Conservation (phyloP, 2,888 invertebrate genomes). For the Melolontha melolontha region DNA sequence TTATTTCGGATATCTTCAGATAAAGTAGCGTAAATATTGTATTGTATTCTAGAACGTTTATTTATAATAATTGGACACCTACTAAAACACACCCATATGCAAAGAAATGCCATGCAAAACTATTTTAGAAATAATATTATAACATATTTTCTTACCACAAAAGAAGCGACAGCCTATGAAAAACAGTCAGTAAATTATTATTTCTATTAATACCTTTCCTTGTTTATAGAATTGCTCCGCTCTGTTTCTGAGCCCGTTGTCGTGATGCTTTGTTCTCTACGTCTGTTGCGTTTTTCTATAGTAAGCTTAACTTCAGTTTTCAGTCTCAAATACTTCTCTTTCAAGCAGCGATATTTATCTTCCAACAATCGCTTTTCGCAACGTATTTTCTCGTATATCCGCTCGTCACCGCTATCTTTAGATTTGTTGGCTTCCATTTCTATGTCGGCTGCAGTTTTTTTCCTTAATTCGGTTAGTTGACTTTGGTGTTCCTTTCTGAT, state of each 20-base stretch:
- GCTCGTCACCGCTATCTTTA: slow-evolving; percentile 64
- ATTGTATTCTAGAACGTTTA: not conserved
- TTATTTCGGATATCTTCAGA: too few species aligned
- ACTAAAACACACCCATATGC: slow-evolving; percentile 1
- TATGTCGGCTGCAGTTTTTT: slow-evolving; percentile 69
- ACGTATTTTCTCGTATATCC: slow-evolving; percentile 73
- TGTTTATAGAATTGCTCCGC: slow-evolving; percentile 78
- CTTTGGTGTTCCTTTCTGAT: slow-evolving; percentile 77
- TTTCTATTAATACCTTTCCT: slow-evolving; percentile 56
- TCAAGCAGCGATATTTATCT: slow-evolving; percentile 83
- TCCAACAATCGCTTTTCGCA: slow-evolving; percentile 79
- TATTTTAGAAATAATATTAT: slow-evolving; percentile 1
- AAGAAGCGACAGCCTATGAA: slow-evolving; percentile 31
- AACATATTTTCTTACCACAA: slow-evolving; percentile 27
- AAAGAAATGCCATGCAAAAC: slow-evolving; percentile 24
- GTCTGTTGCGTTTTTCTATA: slow-evolving; percentile 78
- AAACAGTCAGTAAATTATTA: slow-evolving; percentile 29
- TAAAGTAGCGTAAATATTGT: too few species aligned
- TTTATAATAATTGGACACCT: not conserved
- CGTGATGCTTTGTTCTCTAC: slow-evolving; percentile 73
- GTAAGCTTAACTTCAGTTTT: slow-evolving; percentile 85
- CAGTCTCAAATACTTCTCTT: slow-evolving; percentile 83
- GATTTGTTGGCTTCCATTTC: slow-evolving; percentile 62
- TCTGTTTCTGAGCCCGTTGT: slow-evolving; percentile 82
- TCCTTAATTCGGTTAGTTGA: slow-evolving; percentile 73